A percentile compares a stretch with the other conserved stretches of the same genome.
phyloP scores from a whole-genome alignment of 2,797 vertebrate genomes.

The Myotis myotis region DNA sequence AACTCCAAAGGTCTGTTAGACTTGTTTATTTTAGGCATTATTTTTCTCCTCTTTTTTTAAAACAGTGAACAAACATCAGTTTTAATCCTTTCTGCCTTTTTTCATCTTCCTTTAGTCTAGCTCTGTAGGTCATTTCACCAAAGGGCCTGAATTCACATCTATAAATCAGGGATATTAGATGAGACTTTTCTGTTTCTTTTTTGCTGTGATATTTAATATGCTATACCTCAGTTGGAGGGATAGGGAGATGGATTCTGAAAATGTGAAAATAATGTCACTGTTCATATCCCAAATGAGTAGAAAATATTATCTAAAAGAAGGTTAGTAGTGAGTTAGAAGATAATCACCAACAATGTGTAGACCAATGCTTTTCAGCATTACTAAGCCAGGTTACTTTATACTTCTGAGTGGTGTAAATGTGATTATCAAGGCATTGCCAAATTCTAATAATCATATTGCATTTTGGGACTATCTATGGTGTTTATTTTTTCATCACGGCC shows the following conservation, averaged over 20 bases:
- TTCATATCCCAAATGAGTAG: background rate
- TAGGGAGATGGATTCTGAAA: background rate
- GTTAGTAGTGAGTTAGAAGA: background rate
- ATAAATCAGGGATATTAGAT: background rate
- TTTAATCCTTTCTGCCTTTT: background rate
- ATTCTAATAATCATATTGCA: background rate
- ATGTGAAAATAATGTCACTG: background rate
- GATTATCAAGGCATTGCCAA: background rate
- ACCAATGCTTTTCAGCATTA: background rate
- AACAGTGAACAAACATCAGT: background rate
- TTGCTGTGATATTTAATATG: background rate
- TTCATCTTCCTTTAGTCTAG: background rate
- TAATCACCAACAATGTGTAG: background rate
- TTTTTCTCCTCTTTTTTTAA: background rate
- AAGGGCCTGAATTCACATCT: background rate
- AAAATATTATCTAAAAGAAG: background rate
- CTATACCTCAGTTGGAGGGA: background rate
- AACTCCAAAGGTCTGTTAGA: background rate
- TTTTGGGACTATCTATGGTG: background rate
- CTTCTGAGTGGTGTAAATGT: background rate
- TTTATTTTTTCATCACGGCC: background rate
- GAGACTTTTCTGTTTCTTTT: conserved; percentile 9
- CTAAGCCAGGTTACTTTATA: background rate
- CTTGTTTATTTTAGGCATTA: background rate
- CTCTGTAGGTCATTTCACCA: background rate